Evolutionary conservation across 2,888 invertebrate species (phyloP), one percentile per base, ranked within the genome.

Genomic region (Polymixis flavicincta): DNA sequence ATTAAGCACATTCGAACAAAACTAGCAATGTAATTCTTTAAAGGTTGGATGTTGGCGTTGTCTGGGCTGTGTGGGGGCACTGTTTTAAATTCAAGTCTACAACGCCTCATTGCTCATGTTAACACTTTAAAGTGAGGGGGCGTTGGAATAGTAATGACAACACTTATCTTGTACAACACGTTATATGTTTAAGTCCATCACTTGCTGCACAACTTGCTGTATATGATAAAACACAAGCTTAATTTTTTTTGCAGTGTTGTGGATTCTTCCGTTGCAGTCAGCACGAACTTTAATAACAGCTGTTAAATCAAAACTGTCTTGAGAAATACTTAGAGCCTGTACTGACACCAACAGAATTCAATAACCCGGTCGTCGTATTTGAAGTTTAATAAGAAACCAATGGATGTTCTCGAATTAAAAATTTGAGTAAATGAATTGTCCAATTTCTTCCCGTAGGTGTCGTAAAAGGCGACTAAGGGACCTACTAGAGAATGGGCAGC

Each of bases 51-150:
- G 45, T 82, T 70, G 25, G 42, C 19, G 37, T 37, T 52, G 28
- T 60, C 45, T 69, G 22, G 54, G 50, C 14, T 28, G 54, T 63
- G 59, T 68, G 72, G 22, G 45, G 14, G n/a, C 54, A 54, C 50
- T 37, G 61, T 72, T 85, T 70, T 67, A 52, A 67, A 72, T 69
- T 82, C 63, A 70, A 70, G 59, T 60, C 55, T 63, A 50, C 55
- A 55, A 71, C 84, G 55, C 66, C 45, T 82, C 83, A 85, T 82
- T 72, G 69, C 45, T 72, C 78, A 82, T 77, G 82, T 82, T 67
- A 67, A 72, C 82, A 73, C 85, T 72, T 57, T 66, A 54, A 42
- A 68, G 25, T 55, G 70, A 64, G 54, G 69, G 50, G 74, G 63
- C 57, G 52, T 48, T 60, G 67, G 82, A 81, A 71, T 81, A 85